Conservation (phyloP, 1,140 invertebrate genomes). For the Atta colombica region DNA sequence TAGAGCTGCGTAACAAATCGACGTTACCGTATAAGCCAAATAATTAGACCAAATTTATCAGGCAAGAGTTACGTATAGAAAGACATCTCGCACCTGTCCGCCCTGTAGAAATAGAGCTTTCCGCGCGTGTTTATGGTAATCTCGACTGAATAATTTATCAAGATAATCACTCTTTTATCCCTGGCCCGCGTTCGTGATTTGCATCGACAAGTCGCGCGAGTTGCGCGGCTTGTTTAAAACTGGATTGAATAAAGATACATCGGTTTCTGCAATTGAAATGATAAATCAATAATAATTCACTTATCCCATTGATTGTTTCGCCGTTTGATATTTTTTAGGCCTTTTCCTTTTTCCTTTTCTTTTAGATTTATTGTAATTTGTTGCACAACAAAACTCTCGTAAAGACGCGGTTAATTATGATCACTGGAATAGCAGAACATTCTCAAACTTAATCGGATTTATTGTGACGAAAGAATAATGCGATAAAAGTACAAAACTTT, state of each 20-base stretch:
- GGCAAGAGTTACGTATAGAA: neutral
- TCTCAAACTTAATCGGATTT: neutral
- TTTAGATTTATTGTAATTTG: neutral
- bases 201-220: conserved; percentile 46
- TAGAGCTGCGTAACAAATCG: neutral
- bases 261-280: conserved; percentile 26
- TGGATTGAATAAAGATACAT: conserved; percentile 41
- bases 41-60: conserved; percentile 44
- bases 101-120: conserved; percentile 22
- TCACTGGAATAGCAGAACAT: neutral
- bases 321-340: neutral
- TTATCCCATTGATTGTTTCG: neutral
- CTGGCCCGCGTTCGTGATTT: conserved; percentile 23
- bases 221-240: conserved; percentile 40
- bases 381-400: neutral
- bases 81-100: conserved; percentile 45
- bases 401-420: neutral
- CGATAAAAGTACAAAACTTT: neutral
- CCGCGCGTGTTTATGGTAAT: conserved; percentile 51
- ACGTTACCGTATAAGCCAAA: conserved; percentile 1
- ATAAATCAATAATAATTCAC: conserved; percentile 38
- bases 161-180: conserved; percentile 62
- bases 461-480: neutral
- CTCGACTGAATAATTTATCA: conserved; percentile 55
- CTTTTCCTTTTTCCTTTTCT: neutral